Conservation (phyloP, 2,797 vertebrate species). For the Acrocephalus scirpaceus region DNA sequence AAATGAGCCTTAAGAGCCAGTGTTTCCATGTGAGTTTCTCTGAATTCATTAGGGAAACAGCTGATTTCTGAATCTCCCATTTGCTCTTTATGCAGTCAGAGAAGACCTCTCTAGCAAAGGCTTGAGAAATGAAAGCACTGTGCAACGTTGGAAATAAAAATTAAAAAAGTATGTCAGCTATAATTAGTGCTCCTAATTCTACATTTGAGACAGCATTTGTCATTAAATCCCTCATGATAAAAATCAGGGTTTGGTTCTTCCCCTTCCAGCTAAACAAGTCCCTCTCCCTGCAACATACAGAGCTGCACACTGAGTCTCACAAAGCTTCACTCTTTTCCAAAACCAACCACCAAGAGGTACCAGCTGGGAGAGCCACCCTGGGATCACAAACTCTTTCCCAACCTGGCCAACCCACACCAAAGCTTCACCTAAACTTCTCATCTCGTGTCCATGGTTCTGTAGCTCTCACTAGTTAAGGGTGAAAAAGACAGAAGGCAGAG, state of each 20-base stretch:
- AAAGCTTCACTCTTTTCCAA: background rate
- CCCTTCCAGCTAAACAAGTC: background rate
- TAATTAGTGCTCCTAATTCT: conserved; percentile 20
- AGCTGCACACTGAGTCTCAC: rapidly evolving
- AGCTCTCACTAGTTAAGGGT: background rate
- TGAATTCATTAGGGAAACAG: conserved; percentile 59
- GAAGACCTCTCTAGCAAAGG: background rate
- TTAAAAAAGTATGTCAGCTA: background rate
- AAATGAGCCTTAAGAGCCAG: conserved; percentile 52
- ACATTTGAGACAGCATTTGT: conserved; percentile 1
- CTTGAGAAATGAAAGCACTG: conserved; percentile 10
- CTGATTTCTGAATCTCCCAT: conserved; percentile 65
- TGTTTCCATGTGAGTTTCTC: conserved; percentile 27
- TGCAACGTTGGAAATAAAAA: conserved; percentile 7
- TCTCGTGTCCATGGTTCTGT: rapidly evolving
- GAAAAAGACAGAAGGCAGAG: conserved; percentile 55
- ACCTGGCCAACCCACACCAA: background rate
- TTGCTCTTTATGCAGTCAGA: conserved; percentile 57
- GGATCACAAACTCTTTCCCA: background rate
- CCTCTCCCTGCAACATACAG: background rate
- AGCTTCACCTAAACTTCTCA: background rate
- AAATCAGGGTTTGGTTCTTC: background rate
- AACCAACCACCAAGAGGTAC: background rate
- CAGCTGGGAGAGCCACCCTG: background rate
- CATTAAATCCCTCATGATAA: background rate